Base-by-base conservation (phyloP, 2,113 vertebrate genomes). In the Hymenochirus boettgeri region DNA sequence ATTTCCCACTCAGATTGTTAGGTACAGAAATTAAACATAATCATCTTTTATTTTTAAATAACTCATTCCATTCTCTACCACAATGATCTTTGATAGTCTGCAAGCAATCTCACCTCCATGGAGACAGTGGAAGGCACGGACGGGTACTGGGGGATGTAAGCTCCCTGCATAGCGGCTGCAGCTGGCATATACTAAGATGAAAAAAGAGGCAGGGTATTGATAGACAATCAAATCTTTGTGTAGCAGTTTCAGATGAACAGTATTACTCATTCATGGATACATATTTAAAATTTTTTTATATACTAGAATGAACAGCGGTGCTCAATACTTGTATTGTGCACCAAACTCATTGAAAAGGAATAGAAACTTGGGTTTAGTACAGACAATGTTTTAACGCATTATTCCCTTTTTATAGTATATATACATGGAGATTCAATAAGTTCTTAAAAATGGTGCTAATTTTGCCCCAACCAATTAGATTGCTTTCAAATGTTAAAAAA, bases 141-240 rank as follows among this genome's bases (percentile, higher is more conserved):
- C 46, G 90, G 78, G 75, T 89, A 95, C 79, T 90, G 93, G 69
- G 92, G 88, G 71, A 96, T 78, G 82, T 91, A 95, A 50, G 91
- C 84, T 77, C 92, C 92, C 73, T 91, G 93, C 87, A 96, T 75
- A 70, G 93, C 80, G 65, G 91, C 77, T 70, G 91, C 90, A 7
- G 65, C 65, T 47, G 92, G 89, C 81, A 93, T 79, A 62, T 92
- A 95, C 93, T 95, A 73, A 50, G 39, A 57, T 9, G 47, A 29
- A 12, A 9, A 70, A 10, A 57, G 64, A 37, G 13, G n/a, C 8
- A 23, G 21, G 17, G 21, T 2, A 35, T 35, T 35, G 18, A 35
- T 17, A 19, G 29, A 5, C 26, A 37, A 48, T 26, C 0, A 29
- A 6, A 12, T 46, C 15, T 31, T 27, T 11, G 26, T 17, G 31